A percentile compares a stretch with the other conserved stretches of the same genome.
Evolutionary conservation across 2,113 vertebrate species (phyloP).

Genomic region (Entelurus aequoreus): DNA sequence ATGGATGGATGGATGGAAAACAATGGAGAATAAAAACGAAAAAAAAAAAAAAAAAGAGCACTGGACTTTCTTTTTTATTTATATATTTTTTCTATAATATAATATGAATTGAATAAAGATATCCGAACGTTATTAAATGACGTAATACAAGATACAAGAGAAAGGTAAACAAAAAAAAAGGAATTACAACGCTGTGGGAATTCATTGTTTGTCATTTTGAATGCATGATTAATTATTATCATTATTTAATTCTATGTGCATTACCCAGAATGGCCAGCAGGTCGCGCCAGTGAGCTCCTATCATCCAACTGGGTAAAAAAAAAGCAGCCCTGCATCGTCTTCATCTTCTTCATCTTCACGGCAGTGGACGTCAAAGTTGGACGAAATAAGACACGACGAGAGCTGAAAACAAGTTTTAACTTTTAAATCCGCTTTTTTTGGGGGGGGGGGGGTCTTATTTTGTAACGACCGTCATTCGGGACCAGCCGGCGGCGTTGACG

Average conservation of each 20-base stretch:
- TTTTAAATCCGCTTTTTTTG: not conserved
- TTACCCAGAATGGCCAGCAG: slow-evolving; percentile 40
- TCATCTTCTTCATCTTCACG: slow-evolving; percentile 15
- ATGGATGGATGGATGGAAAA: too few relatives aligned
- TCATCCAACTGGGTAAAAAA: not conserved
- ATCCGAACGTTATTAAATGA: too few relatives aligned
- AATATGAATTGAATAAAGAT: too few relatives aligned
- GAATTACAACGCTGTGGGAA: too few relatives aligned
- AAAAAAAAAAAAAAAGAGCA: too few relatives aligned
- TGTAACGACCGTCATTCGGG: not conserved
- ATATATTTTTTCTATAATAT: too few relatives aligned
- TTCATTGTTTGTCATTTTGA: too few relatives aligned
- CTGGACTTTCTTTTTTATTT: too few relatives aligned
- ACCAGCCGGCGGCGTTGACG: not conserved
- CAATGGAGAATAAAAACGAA: too few relatives aligned
- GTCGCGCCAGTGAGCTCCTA: slow-evolving; percentile 25
- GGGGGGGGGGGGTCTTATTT: rapidly evolving
- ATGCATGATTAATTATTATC: too few relatives aligned
- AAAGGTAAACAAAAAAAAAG: too few relatives aligned
- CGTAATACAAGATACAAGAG: too few relatives aligned
- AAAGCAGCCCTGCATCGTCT: slow-evolving; percentile 10
- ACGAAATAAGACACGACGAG: slow-evolving; percentile 3
- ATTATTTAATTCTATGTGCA: slow-evolving; percentile 1
- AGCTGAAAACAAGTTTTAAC: not conserved
- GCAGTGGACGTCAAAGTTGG: slow-evolving; percentile 25